Percentiles rank a stretch among this genome's conserved stretches.
phyloP scores from a whole-genome alignment of 2,888 invertebrate species.

The Hesperia comma region DNA sequence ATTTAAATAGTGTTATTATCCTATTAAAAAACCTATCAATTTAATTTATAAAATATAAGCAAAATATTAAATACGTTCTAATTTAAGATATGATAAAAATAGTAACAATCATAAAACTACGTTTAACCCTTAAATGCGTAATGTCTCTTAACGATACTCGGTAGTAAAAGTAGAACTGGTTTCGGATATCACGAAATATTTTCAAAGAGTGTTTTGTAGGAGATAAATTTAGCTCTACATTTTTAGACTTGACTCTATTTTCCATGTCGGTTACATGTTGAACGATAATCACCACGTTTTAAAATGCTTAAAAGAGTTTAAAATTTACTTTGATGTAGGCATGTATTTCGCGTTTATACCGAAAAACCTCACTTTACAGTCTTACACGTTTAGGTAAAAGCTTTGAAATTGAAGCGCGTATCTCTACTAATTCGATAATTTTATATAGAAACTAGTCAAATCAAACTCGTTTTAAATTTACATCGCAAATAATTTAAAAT shows the following conservation, averaged over 20 bases:
- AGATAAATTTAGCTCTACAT: slow-evolving; percentile 15
- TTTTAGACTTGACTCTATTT: slow-evolving; percentile 21
- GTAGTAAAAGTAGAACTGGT: not conserved
- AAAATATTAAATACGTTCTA: too few species aligned
- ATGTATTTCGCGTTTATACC: not conserved
- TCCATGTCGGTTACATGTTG: slow-evolving; percentile 3
- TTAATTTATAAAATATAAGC: too few species aligned
- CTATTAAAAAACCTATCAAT: too few species aligned
- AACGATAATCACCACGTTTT: slow-evolving; percentile 7
- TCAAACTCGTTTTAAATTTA: not conserved
- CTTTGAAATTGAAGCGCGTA: not conserved
- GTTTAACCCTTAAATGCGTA: not conserved
- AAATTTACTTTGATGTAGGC: slow-evolving; percentile 22
- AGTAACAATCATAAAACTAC: not conserved
- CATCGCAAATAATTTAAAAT: not conserved
- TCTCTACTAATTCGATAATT: slow-evolving; percentile 17
- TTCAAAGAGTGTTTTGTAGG: not conserved
- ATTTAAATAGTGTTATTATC: too few species aligned
- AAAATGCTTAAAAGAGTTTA: slow-evolving; percentile 21
- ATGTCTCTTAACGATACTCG: not conserved
- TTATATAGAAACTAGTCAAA: slow-evolving; percentile 10
- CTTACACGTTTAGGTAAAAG: not conserved
- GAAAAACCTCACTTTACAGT: not conserved
- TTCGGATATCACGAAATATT: not conserved
- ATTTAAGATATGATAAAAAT: too few species aligned